Evolutionary conservation across 1,140 invertebrate species (phyloP).

Genomic region (Zaprionus inermis): DNA sequence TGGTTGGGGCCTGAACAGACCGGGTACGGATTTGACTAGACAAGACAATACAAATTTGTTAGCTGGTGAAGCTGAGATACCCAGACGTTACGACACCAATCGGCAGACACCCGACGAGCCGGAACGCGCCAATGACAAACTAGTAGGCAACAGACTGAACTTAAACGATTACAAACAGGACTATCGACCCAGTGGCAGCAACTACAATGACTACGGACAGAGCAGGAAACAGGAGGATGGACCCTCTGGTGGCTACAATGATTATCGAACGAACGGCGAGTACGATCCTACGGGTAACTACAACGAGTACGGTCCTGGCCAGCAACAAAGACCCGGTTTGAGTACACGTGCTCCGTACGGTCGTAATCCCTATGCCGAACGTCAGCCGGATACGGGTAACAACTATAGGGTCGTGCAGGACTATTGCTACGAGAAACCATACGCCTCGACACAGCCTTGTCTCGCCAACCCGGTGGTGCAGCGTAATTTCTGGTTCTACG

Average conservation of each 20-base stretch:
- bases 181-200: not conserved
- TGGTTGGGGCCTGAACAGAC: not conserved
- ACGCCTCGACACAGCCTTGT: conserved; percentile 47
- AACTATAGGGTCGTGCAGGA: conserved; percentile 67
- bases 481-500: conserved; percentile 77
- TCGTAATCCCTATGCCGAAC: conserved; percentile 2
- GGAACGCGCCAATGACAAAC: conserved; percentile 41
- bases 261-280: not conserved
- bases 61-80: not conserved
- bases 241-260: conserved; percentile 3
- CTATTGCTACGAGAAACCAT: conserved; percentile 71
- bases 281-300: not conserved
- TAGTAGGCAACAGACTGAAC: conserved; percentile 31
- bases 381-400: conserved; percentile 22
- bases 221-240: not conserved
- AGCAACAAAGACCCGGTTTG: conserved; percentile 20
- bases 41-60: conserved; percentile 19
- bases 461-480: conserved; percentile 52
- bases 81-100: conserved; percentile 25
- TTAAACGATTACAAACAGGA: not conserved
- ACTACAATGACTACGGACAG: conserved; percentile 36
- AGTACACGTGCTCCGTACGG: conserved; percentile 41
- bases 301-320: conserved; percentile 7
- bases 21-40: not conserved
- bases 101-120: conserved; percentile 17